These are phyloP conservation scores for Cephalopholis sonnerati DNA, from an alignment of 2,113 vertebrate species.

Conservation along the genomic window DNA sequence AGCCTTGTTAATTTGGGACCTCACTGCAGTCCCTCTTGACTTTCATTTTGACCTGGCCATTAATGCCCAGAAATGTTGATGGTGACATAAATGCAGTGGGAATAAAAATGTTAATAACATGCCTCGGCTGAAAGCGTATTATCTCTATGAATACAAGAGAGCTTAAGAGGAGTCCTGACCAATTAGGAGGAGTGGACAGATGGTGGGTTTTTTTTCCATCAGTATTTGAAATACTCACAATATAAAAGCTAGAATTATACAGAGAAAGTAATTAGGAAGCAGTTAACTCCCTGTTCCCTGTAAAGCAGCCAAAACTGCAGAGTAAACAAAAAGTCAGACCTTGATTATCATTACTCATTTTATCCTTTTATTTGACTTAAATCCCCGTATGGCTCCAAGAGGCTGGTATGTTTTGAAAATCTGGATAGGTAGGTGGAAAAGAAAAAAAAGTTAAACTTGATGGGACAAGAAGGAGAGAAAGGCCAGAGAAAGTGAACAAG, in stretches of 20 bases:
- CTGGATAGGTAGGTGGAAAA: background rate
- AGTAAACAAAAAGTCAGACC: background rate
- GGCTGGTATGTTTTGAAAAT: background rate
- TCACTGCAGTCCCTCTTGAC: background rate
- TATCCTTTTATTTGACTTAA: slow-evolving; percentile 14
- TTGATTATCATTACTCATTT: slow-evolving; percentile 12
- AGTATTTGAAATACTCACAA: slow-evolving; percentile 6
- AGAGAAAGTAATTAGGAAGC: slow-evolving; percentile 29
- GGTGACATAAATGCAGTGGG: background rate
- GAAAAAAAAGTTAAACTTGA: background rate
- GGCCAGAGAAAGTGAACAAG: background rate
- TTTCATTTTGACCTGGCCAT: slow-evolving; percentile 1
- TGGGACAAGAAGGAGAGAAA: background rate
- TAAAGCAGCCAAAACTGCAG: slow-evolving; percentile 37
- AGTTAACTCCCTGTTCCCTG: slow-evolving; percentile 6
- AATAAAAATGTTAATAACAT: slow-evolving; percentile 4
- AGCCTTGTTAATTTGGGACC: background rate
- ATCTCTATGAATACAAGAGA: slow-evolving; percentile 8
- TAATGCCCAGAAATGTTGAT: background rate
- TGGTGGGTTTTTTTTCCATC: slow-evolving; percentile 44
- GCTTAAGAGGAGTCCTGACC: slow-evolving; percentile 9
- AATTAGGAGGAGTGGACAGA: slow-evolving; percentile 35
- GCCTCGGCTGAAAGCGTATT: slow-evolving; percentile 16
- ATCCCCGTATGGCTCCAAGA: slow-evolving; percentile 15
- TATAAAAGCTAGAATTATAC: slow-evolving; percentile 20